Base-by-base conservation (phyloP, 1,140 invertebrate genomes). In the Orussus abietinus region DNA sequence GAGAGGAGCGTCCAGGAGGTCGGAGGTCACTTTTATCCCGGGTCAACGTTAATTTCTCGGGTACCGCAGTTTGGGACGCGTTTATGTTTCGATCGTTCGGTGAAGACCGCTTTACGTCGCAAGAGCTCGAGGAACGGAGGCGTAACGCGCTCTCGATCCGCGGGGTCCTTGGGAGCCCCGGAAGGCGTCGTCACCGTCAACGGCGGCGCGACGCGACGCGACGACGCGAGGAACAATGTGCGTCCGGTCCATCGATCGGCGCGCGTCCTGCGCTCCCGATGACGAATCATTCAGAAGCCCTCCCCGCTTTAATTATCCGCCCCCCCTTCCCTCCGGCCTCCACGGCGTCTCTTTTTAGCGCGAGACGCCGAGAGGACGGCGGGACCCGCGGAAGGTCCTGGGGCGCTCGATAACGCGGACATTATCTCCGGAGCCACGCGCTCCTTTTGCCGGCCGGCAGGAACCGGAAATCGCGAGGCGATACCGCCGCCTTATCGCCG, bases 391-490 rank as follows among this genome's bases (percentile, higher is more conserved):
- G n/a, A n/a, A n/a, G n/a, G n/a, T n/a, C n/a, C n/a, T n/a, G n/a
- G n/a, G n/a, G 36, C 19, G 20, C 20, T 35, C 20, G 43, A 51
- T 51, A 45, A 42, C 28, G 13, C 20, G 35, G 29, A 53, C 49
- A 61, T 63, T 69, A 69, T 69, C 66, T 55, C 56, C 31, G 42
- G 32, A 57, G 49, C 64, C 33, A 48, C 47, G n/a, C n/a, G 37
- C 57, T 62, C 59, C 64, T 69, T 66, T n/a, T n/a, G n/a, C n/a
- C n/a, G n/a, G n/a, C n/a, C 54, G 47, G 52, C 64, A 66, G 66
- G 65, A 69, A 69, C 66, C 62, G 66, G 66, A 69, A 64, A 63
- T 61, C 47, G 53, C 28, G 52, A 20, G 32, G 43, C 43, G 64
- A 67, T 67, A 59, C 37, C 36, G 22, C n/a, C 25, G n/a, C n/a